A percentile compares a stretch with the other conserved stretches of the same genome.
Evolutionary conservation across 2,113 vertebrate species (phyloP).

Genomic region (Callionymus lyra): DNA sequence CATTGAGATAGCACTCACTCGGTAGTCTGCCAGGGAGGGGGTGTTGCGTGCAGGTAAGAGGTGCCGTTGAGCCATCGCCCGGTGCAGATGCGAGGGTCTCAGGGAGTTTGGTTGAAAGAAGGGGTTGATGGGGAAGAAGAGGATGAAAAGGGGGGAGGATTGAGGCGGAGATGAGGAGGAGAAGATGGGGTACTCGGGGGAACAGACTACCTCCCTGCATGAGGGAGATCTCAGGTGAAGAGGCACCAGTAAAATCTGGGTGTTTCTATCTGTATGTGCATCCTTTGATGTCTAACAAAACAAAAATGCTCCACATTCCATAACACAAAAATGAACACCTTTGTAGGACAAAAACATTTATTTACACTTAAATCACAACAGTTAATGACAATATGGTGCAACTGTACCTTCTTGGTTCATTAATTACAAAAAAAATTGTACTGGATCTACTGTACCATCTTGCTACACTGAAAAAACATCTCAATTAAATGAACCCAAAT

Average conservation of each 20-base stretch:
- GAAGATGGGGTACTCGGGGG: conserved; percentile 39
- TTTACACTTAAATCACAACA: too few species aligned
- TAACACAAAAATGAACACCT: conserved; percentile 1
- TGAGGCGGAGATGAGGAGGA: conserved; percentile 2
- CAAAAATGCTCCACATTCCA: neutral
- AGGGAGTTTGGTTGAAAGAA: conserved; percentile 19
- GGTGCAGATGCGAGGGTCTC: conserved; percentile 58
- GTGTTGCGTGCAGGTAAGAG: conserved; percentile 68
- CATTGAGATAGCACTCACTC: conserved; percentile 69
- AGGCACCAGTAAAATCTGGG: conserved; percentile 59
- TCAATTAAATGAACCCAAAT: too few species aligned
- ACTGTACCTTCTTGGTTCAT: too few species aligned
- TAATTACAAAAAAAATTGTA: too few species aligned
- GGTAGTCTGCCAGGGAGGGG: conserved; percentile 72
- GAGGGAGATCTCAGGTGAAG: conserved; percentile 71
- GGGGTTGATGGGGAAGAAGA: conserved; percentile 9
- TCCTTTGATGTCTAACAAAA: conserved; percentile 1
- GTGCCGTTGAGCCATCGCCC: conserved; percentile 61
- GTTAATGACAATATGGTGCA: too few species aligned
- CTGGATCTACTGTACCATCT: too few species aligned
- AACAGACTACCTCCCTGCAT: conserved; percentile 75
- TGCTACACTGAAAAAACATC: too few species aligned
- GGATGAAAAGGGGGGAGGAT: conserved; percentile 4
- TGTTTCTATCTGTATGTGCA: conserved; percentile 6
- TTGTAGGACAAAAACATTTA: too few species aligned